Conservation (phyloP, 2,797 vertebrate species). For the Ciconia nigra region DNA sequence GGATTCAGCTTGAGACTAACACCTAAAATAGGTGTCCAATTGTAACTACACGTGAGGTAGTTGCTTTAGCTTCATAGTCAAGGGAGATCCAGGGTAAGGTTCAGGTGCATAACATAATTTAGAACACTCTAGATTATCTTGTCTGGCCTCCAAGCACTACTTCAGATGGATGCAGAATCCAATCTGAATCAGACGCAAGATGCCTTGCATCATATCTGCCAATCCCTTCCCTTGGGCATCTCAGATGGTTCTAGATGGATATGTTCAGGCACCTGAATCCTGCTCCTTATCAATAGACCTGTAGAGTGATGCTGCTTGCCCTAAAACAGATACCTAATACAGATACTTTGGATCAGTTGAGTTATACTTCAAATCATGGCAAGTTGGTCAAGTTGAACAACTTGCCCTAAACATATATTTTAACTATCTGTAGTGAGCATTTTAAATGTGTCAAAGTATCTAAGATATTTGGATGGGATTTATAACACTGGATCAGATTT, state of each 20-base stretch:
- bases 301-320: neutral
- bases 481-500: neutral
- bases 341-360: neutral
- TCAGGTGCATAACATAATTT: neutral
- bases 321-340: neutral
- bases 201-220: neutral
- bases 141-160: neutral
- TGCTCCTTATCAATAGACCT: neutral
- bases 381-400: neutral
- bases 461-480: neutral
- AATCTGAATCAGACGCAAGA: neutral
- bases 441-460: neutral
- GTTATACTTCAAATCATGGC: neutral
- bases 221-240: neutral
- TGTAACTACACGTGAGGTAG: neutral
- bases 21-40: neutral
- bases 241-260: neutral
- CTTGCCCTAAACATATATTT: neutral
- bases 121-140: neutral
- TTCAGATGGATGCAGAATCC: neutral
- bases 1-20: neutral
- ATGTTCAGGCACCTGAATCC: neutral
- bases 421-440: neutral
- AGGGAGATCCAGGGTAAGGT: neutral
- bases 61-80: neutral